Base-by-base conservation (phyloP, 2,888 invertebrate genomes). In the Dione juno region DNA sequence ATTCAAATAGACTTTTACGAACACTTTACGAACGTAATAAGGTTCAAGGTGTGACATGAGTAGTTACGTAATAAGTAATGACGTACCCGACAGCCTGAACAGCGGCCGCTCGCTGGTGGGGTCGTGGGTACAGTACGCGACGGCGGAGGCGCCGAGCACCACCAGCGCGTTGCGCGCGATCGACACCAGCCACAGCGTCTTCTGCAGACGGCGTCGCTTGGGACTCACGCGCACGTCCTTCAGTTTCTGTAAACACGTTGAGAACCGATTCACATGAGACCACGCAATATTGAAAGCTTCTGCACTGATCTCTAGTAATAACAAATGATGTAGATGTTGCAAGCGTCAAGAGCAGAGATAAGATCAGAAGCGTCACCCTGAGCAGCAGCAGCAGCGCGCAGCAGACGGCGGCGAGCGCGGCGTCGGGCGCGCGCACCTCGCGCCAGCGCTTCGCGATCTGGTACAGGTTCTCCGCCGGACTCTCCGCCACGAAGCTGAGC, bases 121-220 rank as follows among this genome's bases (percentile, higher is more conserved):
- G 73, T 94, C 94, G 79, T 93, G 88, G 78, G 94, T 88, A 66
- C 85, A 67, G 85, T 88, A 96, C 0, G 96, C 95, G 75, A 95
- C 82, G 1, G 94, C 74, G 0, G 96, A 94, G 11, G 96, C 94
- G 14, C 94, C 85, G 52, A 96, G 83, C 40, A 98, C 97, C 43
- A 96, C 94, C 16, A 97, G 83, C 16, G 97, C 97, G 89, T 98
- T 97, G 75, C 97, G 94, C 1, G 96, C 94, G 77, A 97, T 96
- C 13, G 96, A 96, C 28, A 96, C 77, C 74, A 97, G 94, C 96
- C 97, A 97, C 14, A 96, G 84, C 5, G 90, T 75, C 82, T 94
- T 95, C 78, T 94, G 94, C 10, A 95, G 66, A 3, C 77, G 72
- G 53, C 78, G 81, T 35, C 90, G 91, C 71, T 89, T 89, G 9